Evolutionary conservation across 2,113 vertebrate species (phyloP), one percentile per base, ranked within the genome.

Genomic region (Amphiprion ocellaris): DNA sequence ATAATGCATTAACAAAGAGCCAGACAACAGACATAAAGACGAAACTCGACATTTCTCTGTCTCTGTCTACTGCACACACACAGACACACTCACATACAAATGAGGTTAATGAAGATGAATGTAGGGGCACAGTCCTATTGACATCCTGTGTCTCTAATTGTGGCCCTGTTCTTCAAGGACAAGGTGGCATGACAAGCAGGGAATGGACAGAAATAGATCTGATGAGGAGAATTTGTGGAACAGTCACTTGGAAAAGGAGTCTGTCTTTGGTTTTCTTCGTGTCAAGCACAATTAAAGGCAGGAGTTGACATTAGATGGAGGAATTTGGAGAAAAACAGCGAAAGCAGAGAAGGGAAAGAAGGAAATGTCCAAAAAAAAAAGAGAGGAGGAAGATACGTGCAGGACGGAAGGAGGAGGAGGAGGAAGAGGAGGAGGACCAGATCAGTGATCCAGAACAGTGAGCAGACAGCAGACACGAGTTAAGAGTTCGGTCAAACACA

Each of bases 31-130:
- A 84, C 79, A 79, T 1, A 70, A 68, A 63, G 33, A 64, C 60
- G 12, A 10, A 63, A 75, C 49, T 41, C 46, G 23, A 24, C 52
- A 39, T 61, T 54, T 85, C 26, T 79, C 60, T 33, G 30, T 72
- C 62, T 69, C n/a, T 58, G 46, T 72, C 64, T 37, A 10, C 8
- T 72, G 41, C 41, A 15, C 41, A 44, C 41, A 44, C 41, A 44
- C 41, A 44, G 12, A 44, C 41, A 44, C 61, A 61, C 68, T 54
- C 62, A 75, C 69, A 59, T 76, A 86, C 82, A 88, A 92, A 93
- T 90, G 83, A 92, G 90, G 92, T 94, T 92, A 90, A 94, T 93
- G 87, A 91, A 92, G 90, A 93, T 72, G 83, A 90, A 92, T 92
- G 87, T 85, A 62, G 77, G 91, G 82, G 70, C 89, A 88, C 74